These are phyloP conservation scores for Anagyrus pseudococci DNA, from an alignment of 2,888 invertebrate species.

Conservation along the genomic window DNA sequence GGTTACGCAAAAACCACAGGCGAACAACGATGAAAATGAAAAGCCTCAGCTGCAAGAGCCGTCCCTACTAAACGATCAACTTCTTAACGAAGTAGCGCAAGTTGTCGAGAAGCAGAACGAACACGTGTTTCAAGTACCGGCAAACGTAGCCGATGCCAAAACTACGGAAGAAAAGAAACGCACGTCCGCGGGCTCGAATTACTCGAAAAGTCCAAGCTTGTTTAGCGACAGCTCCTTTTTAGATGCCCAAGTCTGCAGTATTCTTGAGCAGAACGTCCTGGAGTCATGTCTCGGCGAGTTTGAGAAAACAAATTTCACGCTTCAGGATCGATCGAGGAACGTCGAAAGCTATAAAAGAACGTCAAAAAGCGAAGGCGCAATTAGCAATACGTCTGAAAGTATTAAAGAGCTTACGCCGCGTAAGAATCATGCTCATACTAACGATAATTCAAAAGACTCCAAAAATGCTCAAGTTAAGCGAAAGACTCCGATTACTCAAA, in stretches of 20 bases:
- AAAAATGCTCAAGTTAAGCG: neutral
- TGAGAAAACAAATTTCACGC: conserved; percentile 40
- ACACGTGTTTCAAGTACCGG: neutral
- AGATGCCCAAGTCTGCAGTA: conserved; percentile 64
- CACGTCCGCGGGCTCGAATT: conserved; percentile 5
- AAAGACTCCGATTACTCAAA: neutral
- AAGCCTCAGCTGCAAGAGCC: conserved; percentile 4
- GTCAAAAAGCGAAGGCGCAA: neutral
- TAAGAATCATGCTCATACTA: neutral
- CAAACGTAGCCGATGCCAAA: neutral
- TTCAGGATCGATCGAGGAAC: neutral
- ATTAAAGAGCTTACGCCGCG: neutral
- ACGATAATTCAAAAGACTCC: neutral
- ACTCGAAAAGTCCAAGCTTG: conserved; percentile 63
- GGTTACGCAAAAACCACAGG: neutral
- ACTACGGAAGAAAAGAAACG: conserved; percentile 12
- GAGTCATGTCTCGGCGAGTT: conserved; percentile 47
- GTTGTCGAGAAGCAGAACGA: conserved; percentile 8
- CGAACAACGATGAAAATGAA: neutral
- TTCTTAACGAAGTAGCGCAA: conserved; percentile 16
- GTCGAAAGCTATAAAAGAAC: neutral
- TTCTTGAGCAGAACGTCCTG: conserved; percentile 60
- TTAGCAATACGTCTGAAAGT: neutral
- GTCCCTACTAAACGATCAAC: conserved; percentile 11
- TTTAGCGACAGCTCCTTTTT: conserved; percentile 68